Conservation (phyloP, 2,797 vertebrate species). For the Spinus pinus region DNA sequence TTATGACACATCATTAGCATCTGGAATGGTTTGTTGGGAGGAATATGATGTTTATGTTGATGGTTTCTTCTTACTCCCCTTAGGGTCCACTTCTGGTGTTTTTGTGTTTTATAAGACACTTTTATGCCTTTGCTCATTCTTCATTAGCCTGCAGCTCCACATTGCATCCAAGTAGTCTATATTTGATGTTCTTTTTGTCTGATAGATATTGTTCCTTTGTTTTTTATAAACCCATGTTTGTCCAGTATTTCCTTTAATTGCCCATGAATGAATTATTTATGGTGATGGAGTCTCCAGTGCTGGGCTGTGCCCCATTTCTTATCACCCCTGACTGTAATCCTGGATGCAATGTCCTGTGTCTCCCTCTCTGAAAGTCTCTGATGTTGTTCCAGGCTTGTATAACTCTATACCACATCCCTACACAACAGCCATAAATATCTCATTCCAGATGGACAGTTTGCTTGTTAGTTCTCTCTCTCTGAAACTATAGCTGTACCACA, state of each 20-base stretch:
- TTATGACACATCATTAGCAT: background rate
- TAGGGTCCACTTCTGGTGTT: background rate
- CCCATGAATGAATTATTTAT: background rate
- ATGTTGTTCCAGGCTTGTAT: background rate
- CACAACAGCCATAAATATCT: background rate
- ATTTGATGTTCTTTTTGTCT: background rate
- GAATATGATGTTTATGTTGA: background rate
- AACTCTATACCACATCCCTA: background rate
- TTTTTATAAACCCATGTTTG: background rate
- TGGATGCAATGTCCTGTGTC: background rate
- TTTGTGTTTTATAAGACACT: background rate
- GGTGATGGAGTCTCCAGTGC: background rate
- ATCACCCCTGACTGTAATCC: background rate
- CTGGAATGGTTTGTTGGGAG: background rate
- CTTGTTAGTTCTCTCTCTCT: background rate
- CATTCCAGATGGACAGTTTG: background rate
- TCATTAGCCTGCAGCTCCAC: background rate
- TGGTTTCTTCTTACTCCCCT: background rate
- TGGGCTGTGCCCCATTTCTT: background rate
- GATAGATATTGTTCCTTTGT: background rate
- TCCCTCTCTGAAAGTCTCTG: background rate
- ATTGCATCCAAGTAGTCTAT: background rate
- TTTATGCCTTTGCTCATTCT: background rate
- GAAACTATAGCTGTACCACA: background rate
- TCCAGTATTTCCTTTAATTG: background rate